Base-by-base conservation (phyloP, 30 jellyfish, hydroid and myxozoan genomes). In the Aurelia coerulea region DNA sequence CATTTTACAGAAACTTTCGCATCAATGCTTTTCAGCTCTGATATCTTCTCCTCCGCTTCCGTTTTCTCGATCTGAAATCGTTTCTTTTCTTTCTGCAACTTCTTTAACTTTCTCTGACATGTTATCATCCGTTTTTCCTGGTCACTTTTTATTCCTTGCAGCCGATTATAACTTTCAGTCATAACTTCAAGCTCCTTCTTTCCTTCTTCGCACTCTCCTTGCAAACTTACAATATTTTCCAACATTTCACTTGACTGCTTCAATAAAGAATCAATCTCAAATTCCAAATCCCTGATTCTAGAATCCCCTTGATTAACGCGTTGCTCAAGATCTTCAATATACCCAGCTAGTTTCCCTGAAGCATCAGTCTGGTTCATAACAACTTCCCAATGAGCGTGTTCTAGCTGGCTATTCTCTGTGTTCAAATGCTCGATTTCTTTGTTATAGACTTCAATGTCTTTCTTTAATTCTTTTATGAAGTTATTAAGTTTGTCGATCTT, bases 51-150 rank as follows among this genome's bases (percentile, higher is more conserved):
- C 23, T 95, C 97, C 14, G 89, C 89, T 54, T 84, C 93, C 1
- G 37, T 75, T 79, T 88, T 91, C 29, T 89, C 92, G 63, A 69
- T 67, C 16, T 86, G 80, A 58, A 70, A 69, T 13, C 91, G 86
- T 54, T 84, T 85, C 95, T 90, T 95, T 73, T 95, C 97, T 68
- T 90, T 95, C 34, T 95, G 98, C 42, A 92, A 19, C 69, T 90
- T 90, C 75, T 75, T 65, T 2, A 95, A 73, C 34, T 89, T 90
- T 18, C 95, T 75, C 42, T 89, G 97, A 10, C 86, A 64, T n/a
- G 88, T 18, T 32, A 78, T 88, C 65, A 89, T 80, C 64, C 95
- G 80, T 76, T 90, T 95, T 52, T 95, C 99, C 34, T 79, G 88
- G 58, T 95, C 97, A 71, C 81, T 80, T 51, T 81, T 84, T 34